These are phyloP conservation scores for Luperina nickerlii DNA, from an alignment of 2,888 invertebrate species.

Conservation along the genomic window DNA sequence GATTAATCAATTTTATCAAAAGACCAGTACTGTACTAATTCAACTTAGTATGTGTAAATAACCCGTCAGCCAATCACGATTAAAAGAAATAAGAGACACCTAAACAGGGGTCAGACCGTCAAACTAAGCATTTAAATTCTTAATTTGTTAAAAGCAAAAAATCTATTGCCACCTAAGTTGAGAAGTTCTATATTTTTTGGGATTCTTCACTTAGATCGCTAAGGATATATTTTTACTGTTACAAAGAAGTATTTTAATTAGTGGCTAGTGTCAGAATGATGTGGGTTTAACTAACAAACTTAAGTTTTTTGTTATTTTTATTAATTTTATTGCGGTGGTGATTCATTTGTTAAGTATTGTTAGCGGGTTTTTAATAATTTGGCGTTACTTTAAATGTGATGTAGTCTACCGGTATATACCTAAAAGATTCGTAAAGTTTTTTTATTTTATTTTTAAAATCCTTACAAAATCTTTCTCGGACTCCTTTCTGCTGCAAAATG, in stretches of 20 bases:
- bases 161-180: constrained; percentile 65
- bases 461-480: neutral
- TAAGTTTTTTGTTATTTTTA: constrained; percentile 49
- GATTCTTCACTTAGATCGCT: constrained; percentile 58
- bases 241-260: constrained; percentile 69
- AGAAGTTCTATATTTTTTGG: constrained; percentile 62
- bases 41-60: neutral
- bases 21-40: neutral
- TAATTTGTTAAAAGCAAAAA: constrained; percentile 54
- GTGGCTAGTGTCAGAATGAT: constrained; percentile 67
- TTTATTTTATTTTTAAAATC: neutral
- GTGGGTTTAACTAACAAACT: constrained; percentile 63
- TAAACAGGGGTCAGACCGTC: neutral
- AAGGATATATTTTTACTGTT: constrained; percentile 44
- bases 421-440: neutral
- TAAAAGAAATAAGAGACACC: constrained; percentile 6
- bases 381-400: neutral
- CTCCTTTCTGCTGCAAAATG: too few species aligned
- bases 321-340: constrained; percentile 46
- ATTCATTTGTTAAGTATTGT: constrained; percentile 46
- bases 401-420: neutral
- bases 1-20: too few species aligned
- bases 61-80: neutral
- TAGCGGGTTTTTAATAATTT: neutral
- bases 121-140: constrained; percentile 35